Evolutionary conservation across 1,140 invertebrate species (phyloP).

Genomic region (Samia ricini): DNA sequence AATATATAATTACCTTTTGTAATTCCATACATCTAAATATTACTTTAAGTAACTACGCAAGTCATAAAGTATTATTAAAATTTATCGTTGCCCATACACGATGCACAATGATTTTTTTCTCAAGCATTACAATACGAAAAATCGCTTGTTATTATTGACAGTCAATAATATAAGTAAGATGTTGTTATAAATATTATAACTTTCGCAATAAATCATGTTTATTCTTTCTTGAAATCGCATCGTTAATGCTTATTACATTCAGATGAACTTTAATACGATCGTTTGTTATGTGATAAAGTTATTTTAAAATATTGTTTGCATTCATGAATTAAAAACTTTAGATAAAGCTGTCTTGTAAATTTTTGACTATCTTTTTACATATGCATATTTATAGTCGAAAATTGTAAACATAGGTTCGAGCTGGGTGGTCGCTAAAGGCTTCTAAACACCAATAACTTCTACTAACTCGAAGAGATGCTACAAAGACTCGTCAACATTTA

Average conservation of each 20-base stretch:
- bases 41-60: not conserved
- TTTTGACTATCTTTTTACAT: not conserved
- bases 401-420: not conserved
- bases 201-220: conserved; percentile 46
- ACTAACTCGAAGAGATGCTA: conserved; percentile 5
- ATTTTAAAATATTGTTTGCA: conserved; percentile 23
- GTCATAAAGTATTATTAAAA: conserved; percentile 24
- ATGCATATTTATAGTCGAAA: conserved; percentile 6
- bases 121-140: conserved; percentile 1
- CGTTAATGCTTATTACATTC: conserved; percentile 37
- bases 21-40: not conserved
- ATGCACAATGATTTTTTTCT: not conserved
- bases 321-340: not conserved
- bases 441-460: conserved; percentile 4
- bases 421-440: conserved; percentile 12
- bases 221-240: conserved; percentile 32
- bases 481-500: conserved; percentile 10
- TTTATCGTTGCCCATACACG: not conserved
- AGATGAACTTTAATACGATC: conserved; percentile 33
- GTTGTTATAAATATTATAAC: conserved; percentile 32
- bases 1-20: not conserved
- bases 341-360: conserved; percentile 5
- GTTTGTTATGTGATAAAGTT: conserved; percentile 32
- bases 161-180: conserved; percentile 23
- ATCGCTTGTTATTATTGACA: not conserved